These are phyloP conservation scores for Lithobates pipiens DNA, from an alignment of 2,797 vertebrate genomes.

Conservation along the genomic window DNA sequence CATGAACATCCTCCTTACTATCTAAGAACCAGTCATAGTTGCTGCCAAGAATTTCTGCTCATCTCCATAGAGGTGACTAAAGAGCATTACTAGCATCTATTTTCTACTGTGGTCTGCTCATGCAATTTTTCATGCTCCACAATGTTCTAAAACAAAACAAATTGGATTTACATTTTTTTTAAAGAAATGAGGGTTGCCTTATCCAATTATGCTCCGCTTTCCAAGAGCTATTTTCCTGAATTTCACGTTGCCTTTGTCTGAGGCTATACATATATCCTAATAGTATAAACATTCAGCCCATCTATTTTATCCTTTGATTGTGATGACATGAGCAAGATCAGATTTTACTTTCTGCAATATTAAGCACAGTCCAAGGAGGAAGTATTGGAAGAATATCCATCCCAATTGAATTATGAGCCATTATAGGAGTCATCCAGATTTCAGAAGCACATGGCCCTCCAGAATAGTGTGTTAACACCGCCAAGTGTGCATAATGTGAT, in stretches of 20 bases:
- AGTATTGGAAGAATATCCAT: constrained; percentile 24
- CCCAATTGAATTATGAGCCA: constrained; percentile 45
- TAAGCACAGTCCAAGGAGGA: constrained; percentile 12
- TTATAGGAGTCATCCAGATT: constrained; percentile 28
- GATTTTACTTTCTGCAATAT: constrained; percentile 7
- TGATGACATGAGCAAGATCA: constrained; percentile 29
- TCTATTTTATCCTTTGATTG: neutral
- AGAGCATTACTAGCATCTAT: too few relatives aligned
- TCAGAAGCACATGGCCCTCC: constrained; percentile 16
- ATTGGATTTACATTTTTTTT: too few relatives aligned
- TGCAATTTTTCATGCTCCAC: too few relatives aligned
- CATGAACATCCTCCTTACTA: neutral
- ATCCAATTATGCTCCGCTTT: neutral
- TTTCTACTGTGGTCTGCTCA: neutral
- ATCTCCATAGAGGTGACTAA: neutral
- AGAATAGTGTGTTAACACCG: constrained; percentile 42
- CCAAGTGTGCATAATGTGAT: constrained; percentile 53
- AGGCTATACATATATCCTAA: neutral
- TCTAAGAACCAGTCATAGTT: neutral
- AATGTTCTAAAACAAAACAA: too few relatives aligned
- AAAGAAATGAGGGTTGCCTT: too few relatives aligned
- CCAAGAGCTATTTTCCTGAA: neutral
- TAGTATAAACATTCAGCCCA: neutral
- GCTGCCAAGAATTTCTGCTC: neutral
- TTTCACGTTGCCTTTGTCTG: neutral